These are phyloP conservation scores for Leptinotarsa lineolata DNA, from an alignment of 1,140 invertebrate genomes.

Conservation along the genomic window DNA sequence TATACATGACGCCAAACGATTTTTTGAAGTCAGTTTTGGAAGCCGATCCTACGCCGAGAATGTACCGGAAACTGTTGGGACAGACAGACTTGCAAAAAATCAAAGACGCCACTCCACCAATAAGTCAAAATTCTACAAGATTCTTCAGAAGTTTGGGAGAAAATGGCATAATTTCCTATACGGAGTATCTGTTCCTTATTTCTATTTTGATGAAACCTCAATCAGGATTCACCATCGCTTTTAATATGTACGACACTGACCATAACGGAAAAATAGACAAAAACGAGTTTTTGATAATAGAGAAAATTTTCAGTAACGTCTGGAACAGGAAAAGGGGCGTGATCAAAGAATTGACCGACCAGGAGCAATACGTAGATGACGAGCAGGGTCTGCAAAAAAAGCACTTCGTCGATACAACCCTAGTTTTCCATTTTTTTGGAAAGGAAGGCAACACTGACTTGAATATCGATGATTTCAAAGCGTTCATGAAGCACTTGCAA, in stretches of 20 bases:
- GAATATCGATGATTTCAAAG: conserved; percentile 88
- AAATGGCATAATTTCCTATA: conserved; percentile 94
- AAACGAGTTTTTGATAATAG: conserved; percentile 96
- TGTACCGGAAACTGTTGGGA: conserved; percentile 78
- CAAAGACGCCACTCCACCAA: conserved; percentile 75
- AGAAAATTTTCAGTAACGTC: conserved; percentile 87
- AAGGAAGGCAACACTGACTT: conserved; percentile 88
- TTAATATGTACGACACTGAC: conserved; percentile 99
- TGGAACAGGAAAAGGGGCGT: conserved; percentile 81
- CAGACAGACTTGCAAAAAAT: conserved; percentile 80
- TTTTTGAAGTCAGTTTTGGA: conserved; percentile 96
- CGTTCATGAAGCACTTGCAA: conserved; percentile 96
- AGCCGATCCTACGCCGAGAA: conserved; percentile 87
- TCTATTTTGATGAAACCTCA: conserved; percentile 95
- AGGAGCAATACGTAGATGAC: conserved; percentile 71
- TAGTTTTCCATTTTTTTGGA: conserved; percentile 95
- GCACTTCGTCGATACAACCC: conserved; percentile 84
- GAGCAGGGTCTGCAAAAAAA: conserved; percentile 77
- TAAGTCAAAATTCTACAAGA: conserved; percentile 80
- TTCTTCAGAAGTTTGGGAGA: conserved; percentile 88
- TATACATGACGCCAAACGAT: conserved; percentile 99
- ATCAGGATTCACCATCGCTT: conserved; percentile 94
- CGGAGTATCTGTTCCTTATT: conserved; percentile 95
- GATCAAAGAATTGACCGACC: conserved; percentile 49
- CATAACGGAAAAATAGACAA: conserved; percentile 96